Conservation (phyloP, 35 echinoderm and acorn worm species). For the Ophiothrix spiculata region DNA sequence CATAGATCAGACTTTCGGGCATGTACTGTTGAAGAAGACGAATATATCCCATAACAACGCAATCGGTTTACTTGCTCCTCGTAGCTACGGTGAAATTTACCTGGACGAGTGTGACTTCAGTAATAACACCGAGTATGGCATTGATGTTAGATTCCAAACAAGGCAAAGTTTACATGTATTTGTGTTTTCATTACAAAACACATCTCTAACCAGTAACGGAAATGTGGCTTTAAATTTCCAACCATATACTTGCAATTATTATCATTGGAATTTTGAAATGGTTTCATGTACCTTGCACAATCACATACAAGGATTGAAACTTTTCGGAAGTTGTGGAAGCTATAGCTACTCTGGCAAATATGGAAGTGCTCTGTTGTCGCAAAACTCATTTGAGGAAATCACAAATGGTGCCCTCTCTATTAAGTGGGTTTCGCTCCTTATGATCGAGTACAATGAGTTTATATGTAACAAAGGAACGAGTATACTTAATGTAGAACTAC, state of each 20-base stretch:
- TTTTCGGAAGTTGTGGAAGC: neutral
- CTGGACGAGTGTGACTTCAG: neutral
- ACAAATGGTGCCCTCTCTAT: neutral
- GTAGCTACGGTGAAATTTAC: neutral
- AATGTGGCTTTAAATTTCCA: neutral
- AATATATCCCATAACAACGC: neutral
- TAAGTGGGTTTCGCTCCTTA: neutral
- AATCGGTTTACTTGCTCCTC: neutral
- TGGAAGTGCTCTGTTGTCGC: neutral
- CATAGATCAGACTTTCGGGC: neutral
- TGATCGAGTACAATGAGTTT: neutral
- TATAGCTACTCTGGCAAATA: neutral
- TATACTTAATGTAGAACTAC: neutral
- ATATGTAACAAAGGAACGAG: neutral
- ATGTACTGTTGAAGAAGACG: neutral
- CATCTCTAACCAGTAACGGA: neutral
- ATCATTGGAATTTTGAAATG: neutral
- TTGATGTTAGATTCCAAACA: neutral
- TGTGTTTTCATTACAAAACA: neutral
- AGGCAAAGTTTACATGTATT: neutral
- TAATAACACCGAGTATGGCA: neutral
- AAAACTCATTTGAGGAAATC: neutral
- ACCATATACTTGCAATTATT: neutral
- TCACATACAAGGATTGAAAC: neutral
- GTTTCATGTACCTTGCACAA: neutral